phyloP scores from a whole-genome alignment of 2,888 invertebrate species.

The Orthosia cruda region DNA sequence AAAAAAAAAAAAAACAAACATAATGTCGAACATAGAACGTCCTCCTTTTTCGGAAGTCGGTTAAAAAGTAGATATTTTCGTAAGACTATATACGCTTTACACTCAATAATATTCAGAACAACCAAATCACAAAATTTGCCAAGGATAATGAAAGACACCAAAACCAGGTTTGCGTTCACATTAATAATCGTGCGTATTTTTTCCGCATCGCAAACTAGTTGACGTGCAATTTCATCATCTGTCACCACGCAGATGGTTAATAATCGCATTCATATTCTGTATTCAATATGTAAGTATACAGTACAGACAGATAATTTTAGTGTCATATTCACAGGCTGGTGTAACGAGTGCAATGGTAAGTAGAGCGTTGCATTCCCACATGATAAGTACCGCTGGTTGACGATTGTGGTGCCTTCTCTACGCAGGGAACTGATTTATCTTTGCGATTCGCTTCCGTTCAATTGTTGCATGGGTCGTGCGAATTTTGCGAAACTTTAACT shows the following conservation, averaged over 20 bases:
- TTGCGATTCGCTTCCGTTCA: conserved; percentile 81
- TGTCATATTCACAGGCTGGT: conserved; percentile 68
- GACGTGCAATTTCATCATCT: conserved; percentile 31
- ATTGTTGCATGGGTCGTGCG: conserved; percentile 77
- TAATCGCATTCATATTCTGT: conserved; percentile 27
- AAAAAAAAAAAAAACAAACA: too few relatives aligned
- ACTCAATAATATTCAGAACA: neutral
- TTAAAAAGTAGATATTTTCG: neutral
- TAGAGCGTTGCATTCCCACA: conserved; percentile 89
- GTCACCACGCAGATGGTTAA: conserved; percentile 24
- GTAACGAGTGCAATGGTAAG: conserved; percentile 82
- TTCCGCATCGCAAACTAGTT: conserved; percentile 24
- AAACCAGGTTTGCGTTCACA: conserved; percentile 7
- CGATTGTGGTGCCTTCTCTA: conserved; percentile 76
- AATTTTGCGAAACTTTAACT: conserved; percentile 59
- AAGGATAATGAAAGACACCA: neutral
- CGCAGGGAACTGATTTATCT: conserved; percentile 81
- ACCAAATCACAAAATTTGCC: neutral
- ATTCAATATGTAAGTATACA: conserved; percentile 25
- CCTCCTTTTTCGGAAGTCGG: too few relatives aligned
- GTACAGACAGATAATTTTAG: conserved; percentile 60
- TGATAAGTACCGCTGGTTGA: conserved; percentile 79
- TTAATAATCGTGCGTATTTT: neutral
- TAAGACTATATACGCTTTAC: neutral
- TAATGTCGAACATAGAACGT: too few relatives aligned